Evolutionary conservation across 2,797 vertebrate species (phyloP), one percentile per base, ranked within the genome.

Genomic region (Poecilia wingei): DNA sequence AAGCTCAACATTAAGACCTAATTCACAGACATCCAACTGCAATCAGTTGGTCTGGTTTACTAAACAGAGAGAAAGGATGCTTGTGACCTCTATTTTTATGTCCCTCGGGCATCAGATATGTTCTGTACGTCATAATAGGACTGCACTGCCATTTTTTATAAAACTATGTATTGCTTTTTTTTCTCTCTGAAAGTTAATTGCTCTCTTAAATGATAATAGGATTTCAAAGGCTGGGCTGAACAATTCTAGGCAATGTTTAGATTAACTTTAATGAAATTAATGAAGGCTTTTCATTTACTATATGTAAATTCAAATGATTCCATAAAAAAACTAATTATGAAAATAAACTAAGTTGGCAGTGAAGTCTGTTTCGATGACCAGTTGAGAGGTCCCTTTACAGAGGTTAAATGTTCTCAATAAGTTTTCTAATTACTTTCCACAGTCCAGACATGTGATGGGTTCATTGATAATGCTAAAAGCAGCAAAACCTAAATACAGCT

Each of bases 191-290:
- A 66, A 39, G 61, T 66, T 66, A 66, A 66, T 66, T 66, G 33
- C 61, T 39, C 39, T 66, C 61, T 66, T 36, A 39, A 66, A 66
- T 20, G 18, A 66, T 66, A 66, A 66, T 22, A 66, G 61, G 33
- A 66, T 66, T 66, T 36, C 31, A 36, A 64, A 66, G 61, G 18
- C 61, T 66, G 33, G 33, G 61, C 61, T 36, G 61, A 66, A 39
- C 18, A 36, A 39, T 36, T 66, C 33, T 22, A 79, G 77, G 31
- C 18, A 61, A 61, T 66, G 33, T 66, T 66, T 66, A 66, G 61
- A 66, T 66, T 20, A 36, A 66, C 31, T 61, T 61, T 31, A 61
- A 66, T 20, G 16, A 66, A 66, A 36, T 18, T 9, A 64, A 64
- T 64, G 61, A 36, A 66, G 61, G 7, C 61, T 66, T 66, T 36